Percentiles rank a stretch among this genome's conserved stretches.
phyloP scores from a whole-genome alignment of 2,797 vertebrate genomes.

The Loris lydekkerianus region DNA sequence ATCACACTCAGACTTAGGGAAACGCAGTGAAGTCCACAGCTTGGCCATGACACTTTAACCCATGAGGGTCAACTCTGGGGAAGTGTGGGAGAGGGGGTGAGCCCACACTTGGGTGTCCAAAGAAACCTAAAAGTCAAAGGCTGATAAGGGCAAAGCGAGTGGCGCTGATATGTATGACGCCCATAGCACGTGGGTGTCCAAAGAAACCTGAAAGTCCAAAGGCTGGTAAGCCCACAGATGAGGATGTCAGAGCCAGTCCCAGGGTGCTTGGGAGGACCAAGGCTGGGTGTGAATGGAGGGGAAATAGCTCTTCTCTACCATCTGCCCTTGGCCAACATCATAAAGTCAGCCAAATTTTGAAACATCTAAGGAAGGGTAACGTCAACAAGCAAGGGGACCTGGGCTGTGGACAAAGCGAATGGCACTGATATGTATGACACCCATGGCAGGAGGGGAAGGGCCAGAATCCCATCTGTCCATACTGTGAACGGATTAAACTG shows the following conservation, averaged over 20 bases:
- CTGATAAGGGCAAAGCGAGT: no score
- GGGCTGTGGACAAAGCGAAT: neutral
- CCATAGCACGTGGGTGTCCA: neutral
- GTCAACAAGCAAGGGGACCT: neutral
- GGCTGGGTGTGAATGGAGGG: neutral
- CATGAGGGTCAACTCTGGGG: neutral
- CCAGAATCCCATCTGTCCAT: neutral
- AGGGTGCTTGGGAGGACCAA: neutral
- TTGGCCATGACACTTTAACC: neutral
- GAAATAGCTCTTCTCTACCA: neutral
- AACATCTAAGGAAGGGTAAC: neutral
- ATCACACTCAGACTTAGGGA: neutral
- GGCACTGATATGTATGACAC: neutral
- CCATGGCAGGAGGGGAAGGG: neutral
- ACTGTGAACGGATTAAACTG: constrained; percentile 14
- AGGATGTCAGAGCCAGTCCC: neutral
- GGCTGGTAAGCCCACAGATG: neutral
- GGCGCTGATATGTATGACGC: no score
- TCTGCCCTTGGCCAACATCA: neutral
- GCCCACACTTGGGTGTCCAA: neutral
- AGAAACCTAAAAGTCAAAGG: neutral
- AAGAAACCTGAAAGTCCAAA: neutral
- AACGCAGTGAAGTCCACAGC: fast-evolving
- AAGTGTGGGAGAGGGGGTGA: neutral
- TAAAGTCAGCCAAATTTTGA: constrained; percentile 19